Percentiles rank a stretch among this genome's conserved stretches.
These are phyloP conservation scores for Coregonus clupeaformis DNA, from an alignment of 2,113 vertebrate genomes.

Conservation along the genomic window DNA sequence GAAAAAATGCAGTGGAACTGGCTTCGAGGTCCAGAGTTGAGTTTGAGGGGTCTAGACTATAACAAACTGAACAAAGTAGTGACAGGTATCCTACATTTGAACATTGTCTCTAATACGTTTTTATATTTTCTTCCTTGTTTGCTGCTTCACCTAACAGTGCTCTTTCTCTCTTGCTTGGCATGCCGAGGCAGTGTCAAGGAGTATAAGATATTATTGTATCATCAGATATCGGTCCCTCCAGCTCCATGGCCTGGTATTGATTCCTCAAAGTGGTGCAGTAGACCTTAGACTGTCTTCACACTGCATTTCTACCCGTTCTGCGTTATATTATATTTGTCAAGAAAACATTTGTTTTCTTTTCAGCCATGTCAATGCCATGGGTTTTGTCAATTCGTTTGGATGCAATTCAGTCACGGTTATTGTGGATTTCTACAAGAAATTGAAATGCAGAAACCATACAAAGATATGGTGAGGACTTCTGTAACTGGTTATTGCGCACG, in stretches of 20 bases:
- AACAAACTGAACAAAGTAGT: no score
- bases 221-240: constrained; percentile 65
- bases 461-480: no score
- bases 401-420: neutral
- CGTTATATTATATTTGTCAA: constrained; percentile 59
- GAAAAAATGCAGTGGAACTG: no score
- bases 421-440: neutral
- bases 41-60: no score
- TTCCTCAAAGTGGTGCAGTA: constrained; percentile 50
- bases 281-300: constrained; percentile 62
- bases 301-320: constrained; percentile 41
- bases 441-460: no score
- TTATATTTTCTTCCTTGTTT: constrained; percentile 28
- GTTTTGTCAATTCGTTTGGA: neutral
- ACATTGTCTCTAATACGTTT: no score
- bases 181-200: constrained; percentile 56
- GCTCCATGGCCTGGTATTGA: constrained; percentile 60
- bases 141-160: constrained; percentile 22
- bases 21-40: no score
- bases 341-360: constrained; percentile 64
- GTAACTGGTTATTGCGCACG: no score
- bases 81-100: no score
- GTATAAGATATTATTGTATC: constrained; percentile 71
- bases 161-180: constrained; percentile 23
- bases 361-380: constrained; percentile 37